Percentiles rank a stretch among this genome's conserved stretches.
These are phyloP conservation scores for Aleiodes alternator DNA, from an alignment of 2,888 invertebrate genomes.

Conservation along the genomic window DNA sequence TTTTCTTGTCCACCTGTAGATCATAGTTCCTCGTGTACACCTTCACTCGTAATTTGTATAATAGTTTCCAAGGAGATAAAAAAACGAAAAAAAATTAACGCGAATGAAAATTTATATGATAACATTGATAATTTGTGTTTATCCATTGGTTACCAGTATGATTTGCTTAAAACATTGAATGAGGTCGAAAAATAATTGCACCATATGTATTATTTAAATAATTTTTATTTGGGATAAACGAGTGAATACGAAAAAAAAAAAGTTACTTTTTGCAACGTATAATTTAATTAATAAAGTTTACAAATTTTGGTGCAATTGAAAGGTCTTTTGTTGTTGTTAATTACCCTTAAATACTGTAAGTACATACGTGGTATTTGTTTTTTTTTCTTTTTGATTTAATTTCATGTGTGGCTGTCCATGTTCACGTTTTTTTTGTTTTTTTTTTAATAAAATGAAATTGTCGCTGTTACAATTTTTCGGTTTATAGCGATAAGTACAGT, in stretches of 20 bases:
- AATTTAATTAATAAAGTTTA: slow-evolving; percentile 66
- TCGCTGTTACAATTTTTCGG: neutral
- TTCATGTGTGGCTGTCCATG: slow-evolving; percentile 32
- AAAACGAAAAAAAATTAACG: slow-evolving; percentile 10
- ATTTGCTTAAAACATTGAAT: neutral
- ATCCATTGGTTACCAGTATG: neutral
- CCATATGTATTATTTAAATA: slow-evolving; percentile 34
- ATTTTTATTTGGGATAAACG: slow-evolving; percentile 26
- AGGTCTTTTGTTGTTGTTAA: slow-evolving; percentile 50
- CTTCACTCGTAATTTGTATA: slow-evolving; percentile 63
- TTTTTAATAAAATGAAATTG: slow-evolving; percentile 36
- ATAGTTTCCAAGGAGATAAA: slow-evolving; percentile 61
- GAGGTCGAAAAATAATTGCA: slow-evolving; percentile 1
- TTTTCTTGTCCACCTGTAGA: slow-evolving; percentile 53
- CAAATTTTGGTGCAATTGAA: slow-evolving; percentile 65
- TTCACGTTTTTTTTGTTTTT: slow-evolving; percentile 9
- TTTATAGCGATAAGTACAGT: neutral
- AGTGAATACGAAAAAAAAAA: slow-evolving; percentile 20
- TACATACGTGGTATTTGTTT: slow-evolving; percentile 58
- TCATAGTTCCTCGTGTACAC: slow-evolving; percentile 59
- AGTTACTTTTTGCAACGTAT: slow-evolving; percentile 62
- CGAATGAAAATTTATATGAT: slow-evolving; percentile 42
- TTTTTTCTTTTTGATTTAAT: slow-evolving; percentile 37
- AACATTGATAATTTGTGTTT: slow-evolving; percentile 33
- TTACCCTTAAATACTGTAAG: slow-evolving; percentile 61